Percentiles rank a stretch among this genome's conserved stretches.
These are phyloP conservation scores for Equus quagga DNA, from an alignment of 2,113 vertebrate genomes.

Conservation along the genomic window DNA sequence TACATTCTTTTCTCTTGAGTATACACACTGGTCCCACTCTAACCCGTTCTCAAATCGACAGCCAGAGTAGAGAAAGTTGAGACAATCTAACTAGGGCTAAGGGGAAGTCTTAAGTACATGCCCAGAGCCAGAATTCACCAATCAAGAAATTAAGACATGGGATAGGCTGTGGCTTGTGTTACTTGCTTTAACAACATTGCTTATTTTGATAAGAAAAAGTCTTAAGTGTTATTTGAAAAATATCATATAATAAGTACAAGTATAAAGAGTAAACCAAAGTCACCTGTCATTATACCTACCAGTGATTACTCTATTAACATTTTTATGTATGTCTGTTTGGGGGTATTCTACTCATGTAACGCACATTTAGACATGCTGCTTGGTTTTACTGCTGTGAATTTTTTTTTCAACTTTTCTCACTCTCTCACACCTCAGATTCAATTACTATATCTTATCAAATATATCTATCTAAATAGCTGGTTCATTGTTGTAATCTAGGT, in stretches of 20 bases:
- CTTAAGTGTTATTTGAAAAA: not conserved
- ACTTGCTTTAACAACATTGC: not conserved
- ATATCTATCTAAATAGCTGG: not conserved
- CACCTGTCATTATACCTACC: no score
- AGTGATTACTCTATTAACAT: not conserved
- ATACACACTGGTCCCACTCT: not conserved
- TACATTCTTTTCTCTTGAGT: not conserved
- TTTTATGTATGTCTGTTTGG: not conserved
- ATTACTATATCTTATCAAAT: not conserved
- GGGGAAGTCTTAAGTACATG: not conserved
- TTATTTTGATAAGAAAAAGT: not conserved
- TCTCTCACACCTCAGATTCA: not conserved
- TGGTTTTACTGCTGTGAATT: not conserved
- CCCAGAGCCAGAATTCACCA: not conserved
- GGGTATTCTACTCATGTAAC: not conserved
- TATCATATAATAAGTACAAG: not conserved
- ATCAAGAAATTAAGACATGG: not conserved
- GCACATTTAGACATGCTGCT: not conserved
- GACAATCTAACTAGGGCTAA: not conserved
- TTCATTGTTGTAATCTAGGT: not conserved
- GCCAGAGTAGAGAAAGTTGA: not conserved
- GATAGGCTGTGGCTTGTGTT: rapidly evolving
- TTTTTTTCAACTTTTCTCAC: not conserved
- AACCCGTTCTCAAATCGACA: not conserved
- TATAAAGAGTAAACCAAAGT: not conserved